Evolutionary conservation across 2,888 invertebrate species (phyloP), one percentile per base, ranked within the genome.

Genomic region (Phortica okadai): DNA sequence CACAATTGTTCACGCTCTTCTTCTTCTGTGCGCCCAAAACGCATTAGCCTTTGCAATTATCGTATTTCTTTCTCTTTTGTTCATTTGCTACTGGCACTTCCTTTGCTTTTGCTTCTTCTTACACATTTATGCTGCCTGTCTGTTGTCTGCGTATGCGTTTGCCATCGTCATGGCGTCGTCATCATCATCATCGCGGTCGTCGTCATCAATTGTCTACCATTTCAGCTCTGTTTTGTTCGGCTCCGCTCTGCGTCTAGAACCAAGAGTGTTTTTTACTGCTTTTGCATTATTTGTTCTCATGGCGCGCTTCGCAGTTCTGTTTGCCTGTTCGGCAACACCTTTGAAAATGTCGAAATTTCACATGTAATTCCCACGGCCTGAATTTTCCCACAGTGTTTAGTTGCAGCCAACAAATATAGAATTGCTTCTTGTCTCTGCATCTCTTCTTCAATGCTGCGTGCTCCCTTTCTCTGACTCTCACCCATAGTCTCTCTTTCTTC

Each of bases 281-380:
- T 67, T 74, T 74, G 50, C 54, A 56, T 56, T 72, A 58, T 79
- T 82, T 83, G 84, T 85, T 83, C 84, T 85, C 83, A 84, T 82
- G 84, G 76, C 83, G 78, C 79, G 77, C 82, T 79, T 50, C 21
- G 59, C 62, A 69, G 59, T 89, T 85, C 90, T 91, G 91, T 76
- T 87, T 83, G 89, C 91, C 91, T 90, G 89, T 86, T 90, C 84
- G 78, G 77, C 86, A 87, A 90, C 91, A 91, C 91, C 91, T 91
- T 84, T 84, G 88, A 89, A 89, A 88, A 88, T 88, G 84, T 90
- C 90, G 87, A 91, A 91, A 91, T 90, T 91, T 90, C 89, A 90
- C 85, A 90, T 90, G 90, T 90, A 91, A 91, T 91, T 91, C 91
- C 91, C 91, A 91, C 91, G 91, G 90, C 90, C 89, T 89, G 88